Evolutionary conservation across 1,140 invertebrate genomes (phyloP).

Genomic region (Drosophila pallidifrons): DNA sequence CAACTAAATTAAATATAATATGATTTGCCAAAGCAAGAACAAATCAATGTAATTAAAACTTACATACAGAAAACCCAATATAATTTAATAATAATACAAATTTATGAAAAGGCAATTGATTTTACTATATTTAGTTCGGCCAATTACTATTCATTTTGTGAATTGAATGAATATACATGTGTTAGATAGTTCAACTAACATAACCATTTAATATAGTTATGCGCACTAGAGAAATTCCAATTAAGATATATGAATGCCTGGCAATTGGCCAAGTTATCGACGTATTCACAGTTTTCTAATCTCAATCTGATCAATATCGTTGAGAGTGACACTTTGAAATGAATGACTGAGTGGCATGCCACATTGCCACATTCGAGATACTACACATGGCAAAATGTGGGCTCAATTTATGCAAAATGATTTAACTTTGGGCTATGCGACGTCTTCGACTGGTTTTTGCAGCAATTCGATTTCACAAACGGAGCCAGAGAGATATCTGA

Average conservation of each 20-base stretch:
- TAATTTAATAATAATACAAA: no score
- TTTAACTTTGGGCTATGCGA: constrained; percentile 20
- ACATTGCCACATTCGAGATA: background rate
- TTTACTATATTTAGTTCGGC: no score
- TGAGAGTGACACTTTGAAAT: constrained; percentile 62
- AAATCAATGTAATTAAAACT: no score
- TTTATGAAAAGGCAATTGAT: no score
- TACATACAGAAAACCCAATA: no score
- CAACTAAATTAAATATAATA: no score
- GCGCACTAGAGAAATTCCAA: background rate
- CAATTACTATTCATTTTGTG: no score
- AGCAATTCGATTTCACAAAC: constrained; percentile 41
- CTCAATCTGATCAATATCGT: constrained; percentile 26
- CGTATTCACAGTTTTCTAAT: constrained; percentile 19
- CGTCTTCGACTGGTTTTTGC: constrained; percentile 6
- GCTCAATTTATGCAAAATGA: constrained; percentile 63
- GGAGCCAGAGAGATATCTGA: constrained; percentile 5
- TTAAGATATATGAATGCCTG: background rate
- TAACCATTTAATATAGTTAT: background rate
- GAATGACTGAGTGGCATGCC: constrained; percentile 28
- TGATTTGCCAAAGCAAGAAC: no score
- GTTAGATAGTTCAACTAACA: background rate
- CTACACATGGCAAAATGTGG: constrained; percentile 38
- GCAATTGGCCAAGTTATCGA: constrained; percentile 8
- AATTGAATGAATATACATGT: no score